Evolutionary conservation across 2,113 vertebrate species (phyloP).

Genomic region (Percina caprodes): DNA sequence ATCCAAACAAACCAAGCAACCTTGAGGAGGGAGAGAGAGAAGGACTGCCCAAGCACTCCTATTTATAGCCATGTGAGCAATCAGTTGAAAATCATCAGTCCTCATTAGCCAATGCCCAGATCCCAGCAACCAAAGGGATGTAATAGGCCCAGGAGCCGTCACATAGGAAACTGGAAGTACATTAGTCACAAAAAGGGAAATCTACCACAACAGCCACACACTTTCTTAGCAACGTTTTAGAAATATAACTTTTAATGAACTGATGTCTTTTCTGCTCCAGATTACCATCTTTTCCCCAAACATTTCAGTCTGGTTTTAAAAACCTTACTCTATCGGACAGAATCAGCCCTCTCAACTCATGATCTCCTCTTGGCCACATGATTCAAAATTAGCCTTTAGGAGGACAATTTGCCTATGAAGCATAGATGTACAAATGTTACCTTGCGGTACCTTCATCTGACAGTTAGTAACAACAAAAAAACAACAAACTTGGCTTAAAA

Average conservation of each 20-base stretch:
- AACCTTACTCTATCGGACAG: constrained; percentile 5
- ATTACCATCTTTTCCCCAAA: constrained; percentile 11
- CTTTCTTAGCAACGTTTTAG: neutral
- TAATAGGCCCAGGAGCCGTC: too few species aligned
- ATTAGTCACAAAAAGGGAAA: neutral
- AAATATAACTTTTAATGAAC: neutral
- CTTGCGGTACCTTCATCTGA: neutral
- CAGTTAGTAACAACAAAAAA: neutral
- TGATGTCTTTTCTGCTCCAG: neutral
- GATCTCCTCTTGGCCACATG: constrained; percentile 42
- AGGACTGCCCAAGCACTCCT: too few species aligned
- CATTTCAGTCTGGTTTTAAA: constrained; percentile 28
- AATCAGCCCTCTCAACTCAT: constrained; percentile 41
- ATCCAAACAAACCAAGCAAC: too few species aligned
- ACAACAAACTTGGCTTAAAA: too few species aligned
- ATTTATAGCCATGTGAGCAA: too few species aligned
- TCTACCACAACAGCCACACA: neutral
- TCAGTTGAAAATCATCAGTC: too few species aligned
- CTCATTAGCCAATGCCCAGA: too few species aligned
- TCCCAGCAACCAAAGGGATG: too few species aligned
- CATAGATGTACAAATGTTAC: neutral
- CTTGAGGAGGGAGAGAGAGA: too few species aligned
- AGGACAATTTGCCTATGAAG: too few species aligned
- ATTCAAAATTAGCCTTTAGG: neutral
- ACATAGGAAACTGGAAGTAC: neutral